phyloP scores from a whole-genome alignment of 1,140 invertebrate genomes.

The Scaptomyza graminum region DNA sequence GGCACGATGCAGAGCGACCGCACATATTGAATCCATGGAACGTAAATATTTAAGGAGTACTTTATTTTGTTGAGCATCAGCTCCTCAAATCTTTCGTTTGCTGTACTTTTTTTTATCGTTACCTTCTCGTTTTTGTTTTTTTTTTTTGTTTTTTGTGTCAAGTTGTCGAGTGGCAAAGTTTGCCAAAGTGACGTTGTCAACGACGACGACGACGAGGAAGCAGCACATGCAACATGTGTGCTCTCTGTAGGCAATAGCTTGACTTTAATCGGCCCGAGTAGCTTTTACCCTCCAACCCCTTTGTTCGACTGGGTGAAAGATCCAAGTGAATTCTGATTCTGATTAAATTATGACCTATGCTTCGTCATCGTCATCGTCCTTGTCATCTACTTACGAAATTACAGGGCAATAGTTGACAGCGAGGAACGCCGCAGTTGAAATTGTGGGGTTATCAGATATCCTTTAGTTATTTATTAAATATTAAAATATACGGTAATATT shows the following conservation, averaged over 20 bases:
- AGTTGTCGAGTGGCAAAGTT: conserved; percentile 61
- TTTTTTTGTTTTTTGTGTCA: conserved; percentile 24
- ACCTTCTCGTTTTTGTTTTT: background rate
- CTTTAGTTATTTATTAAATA: too few relatives aligned
- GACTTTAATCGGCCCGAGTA: conserved; percentile 36
- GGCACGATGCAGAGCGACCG: conserved; percentile 44
- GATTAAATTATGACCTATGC: conserved; percentile 42
- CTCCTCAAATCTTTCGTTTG: conserved; percentile 51
- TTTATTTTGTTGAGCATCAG: conserved; percentile 61
- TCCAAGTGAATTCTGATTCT: conserved; percentile 25
- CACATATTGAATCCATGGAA: conserved; percentile 70
- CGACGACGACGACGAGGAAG: background rate
- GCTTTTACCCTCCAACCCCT: conserved; percentile 17
- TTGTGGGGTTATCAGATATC: background rate
- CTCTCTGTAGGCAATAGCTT: conserved; percentile 13
- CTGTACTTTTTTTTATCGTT: conserved; percentile 44
- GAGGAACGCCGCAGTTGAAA: background rate
- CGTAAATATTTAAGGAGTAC: conserved; percentile 79
- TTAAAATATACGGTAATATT: too few relatives aligned
- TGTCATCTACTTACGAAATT: conserved; percentile 8
- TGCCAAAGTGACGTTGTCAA: conserved; percentile 9
- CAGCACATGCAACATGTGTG: conserved; percentile 69
- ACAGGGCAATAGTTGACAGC: conserved; percentile 11
- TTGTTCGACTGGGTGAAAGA: conserved; percentile 1
- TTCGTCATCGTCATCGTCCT: conserved; percentile 23